Conservation (phyloP, 2,888 invertebrate species). For the Apamea crenata region DNA sequence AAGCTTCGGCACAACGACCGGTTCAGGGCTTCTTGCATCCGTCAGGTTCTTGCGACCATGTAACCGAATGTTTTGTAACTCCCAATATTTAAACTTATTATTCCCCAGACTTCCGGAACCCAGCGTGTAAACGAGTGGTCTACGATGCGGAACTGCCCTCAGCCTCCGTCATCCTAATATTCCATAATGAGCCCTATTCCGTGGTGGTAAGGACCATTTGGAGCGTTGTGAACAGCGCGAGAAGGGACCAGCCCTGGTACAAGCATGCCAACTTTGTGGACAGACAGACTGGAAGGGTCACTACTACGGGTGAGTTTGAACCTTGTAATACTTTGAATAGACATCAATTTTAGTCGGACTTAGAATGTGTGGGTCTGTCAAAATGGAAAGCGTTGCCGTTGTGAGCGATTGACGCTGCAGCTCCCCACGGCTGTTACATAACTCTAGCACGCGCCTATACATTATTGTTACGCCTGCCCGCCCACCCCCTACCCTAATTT, state of each 20-base stretch:
- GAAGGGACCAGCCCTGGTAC: conserved; percentile 82
- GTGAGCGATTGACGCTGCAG: neutral
- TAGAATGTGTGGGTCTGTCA: too few relatives aligned
- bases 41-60: neutral
- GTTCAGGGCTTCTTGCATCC: neutral
- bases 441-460: too few relatives aligned
- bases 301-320: conserved; percentile 76
- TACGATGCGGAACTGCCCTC: conserved; percentile 92
- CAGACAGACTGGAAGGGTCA: conserved; percentile 73
- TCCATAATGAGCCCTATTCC: conserved; percentile 97
- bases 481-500: neutral
- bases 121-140: conserved; percentile 81
- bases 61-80: neutral
- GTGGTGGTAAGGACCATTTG: conserved; percentile 96
- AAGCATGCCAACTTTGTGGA: conserved; percentile 78
- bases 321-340: neutral
- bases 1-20: too few relatives aligned
- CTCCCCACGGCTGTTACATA: neutral
- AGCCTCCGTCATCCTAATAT: conserved; percentile 95
- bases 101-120: conserved; percentile 81
- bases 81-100: neutral
- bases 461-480: too few relatives aligned
- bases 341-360: neutral
- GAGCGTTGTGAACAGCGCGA: conserved; percentile 96
- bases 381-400: neutral